Base-by-base conservation (phyloP, 2,888 invertebrate species). In the Syrphus vitripennis region DNA sequence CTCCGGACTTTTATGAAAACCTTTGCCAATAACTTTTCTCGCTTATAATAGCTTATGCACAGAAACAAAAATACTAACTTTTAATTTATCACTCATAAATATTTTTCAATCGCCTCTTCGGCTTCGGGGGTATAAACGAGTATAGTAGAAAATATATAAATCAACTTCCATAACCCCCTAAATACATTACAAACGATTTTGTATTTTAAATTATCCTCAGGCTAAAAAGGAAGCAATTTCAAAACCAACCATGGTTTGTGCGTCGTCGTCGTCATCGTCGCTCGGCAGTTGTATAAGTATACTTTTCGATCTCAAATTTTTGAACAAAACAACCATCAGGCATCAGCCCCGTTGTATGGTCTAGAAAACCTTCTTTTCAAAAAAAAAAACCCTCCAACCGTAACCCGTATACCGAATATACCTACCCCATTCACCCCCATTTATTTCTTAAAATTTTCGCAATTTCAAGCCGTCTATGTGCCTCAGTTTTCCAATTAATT, bases 401-500 rank as follows among this genome's bases (percentile, higher is more conserved):
- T n/a, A n/a, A n/a, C n/a, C n/a, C n/a, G n/a, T n/a, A n/a, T n/a
- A n/a, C n/a, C n/a, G n/a, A n/a, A n/a, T n/a, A n/a, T n/a, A n/a
- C n/a, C n/a, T 16, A 7, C 16, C 42, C 7, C 42, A 40, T 16
- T 16, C n/a, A 16, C 42, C 37, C 37, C 37, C 37, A 16, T 6
- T 7, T 57, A 12, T 21, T n/a, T 63, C 59, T 37, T 34, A 19
- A 34, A 19, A 21, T 59, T 34, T 59, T 21, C 19, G 21, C 59
- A 37, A 59, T 34, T 59, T 59, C 12, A 37, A 59, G 59, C 34
- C 21, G 59, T 59, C 65, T 67, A 50, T 67, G 61, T 48, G 74
- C 83, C 69, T 74, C 69, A 57, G 74, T 74, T 74, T 83, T 79
- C 83, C 79, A 83, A 83, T 83, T 83, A 83, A 83, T 83, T 83